These are phyloP conservation scores for Microcebus lehilahytsara DNA, from an alignment of 2,113 vertebrate species.

Conservation along the genomic window DNA sequence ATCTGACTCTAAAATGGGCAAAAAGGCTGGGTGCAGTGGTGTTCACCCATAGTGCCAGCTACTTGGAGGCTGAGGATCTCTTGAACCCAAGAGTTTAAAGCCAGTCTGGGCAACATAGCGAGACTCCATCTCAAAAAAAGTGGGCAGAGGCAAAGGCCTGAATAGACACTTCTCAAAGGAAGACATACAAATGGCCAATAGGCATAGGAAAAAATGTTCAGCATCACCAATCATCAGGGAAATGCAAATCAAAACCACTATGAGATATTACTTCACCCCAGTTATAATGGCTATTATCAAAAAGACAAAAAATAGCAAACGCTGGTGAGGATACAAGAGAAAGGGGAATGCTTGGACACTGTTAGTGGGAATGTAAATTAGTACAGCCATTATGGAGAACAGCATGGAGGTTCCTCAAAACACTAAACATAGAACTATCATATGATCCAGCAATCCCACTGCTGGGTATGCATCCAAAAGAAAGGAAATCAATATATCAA, in stretches of 20 bases:
- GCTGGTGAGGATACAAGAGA: not conserved
- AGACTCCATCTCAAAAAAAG: no score
- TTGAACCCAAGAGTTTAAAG: no score
- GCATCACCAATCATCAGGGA: not conserved
- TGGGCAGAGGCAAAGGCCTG: no score
- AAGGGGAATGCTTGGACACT: not conserved
- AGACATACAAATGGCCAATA: not conserved
- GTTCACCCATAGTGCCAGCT: no score
- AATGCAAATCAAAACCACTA: not conserved
- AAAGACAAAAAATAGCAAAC: not conserved
- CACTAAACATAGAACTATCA: not conserved
- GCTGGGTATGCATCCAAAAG: not conserved
- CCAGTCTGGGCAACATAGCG: no score
- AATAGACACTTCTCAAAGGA: not conserved
- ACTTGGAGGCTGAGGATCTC: no score
- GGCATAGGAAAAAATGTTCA: not conserved
- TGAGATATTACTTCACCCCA: not conserved
- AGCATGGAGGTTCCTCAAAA: not conserved
- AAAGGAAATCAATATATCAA: not conserved
- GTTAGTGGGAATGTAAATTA: not conserved
- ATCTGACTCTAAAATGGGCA: not conserved
- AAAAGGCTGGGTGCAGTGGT: not conserved
- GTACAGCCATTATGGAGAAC: not conserved
- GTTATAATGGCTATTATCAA: not conserved
- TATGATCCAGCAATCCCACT: not conserved